phyloP scores from a whole-genome alignment of 2,888 invertebrate genomes.

The Nebria salina region DNA sequence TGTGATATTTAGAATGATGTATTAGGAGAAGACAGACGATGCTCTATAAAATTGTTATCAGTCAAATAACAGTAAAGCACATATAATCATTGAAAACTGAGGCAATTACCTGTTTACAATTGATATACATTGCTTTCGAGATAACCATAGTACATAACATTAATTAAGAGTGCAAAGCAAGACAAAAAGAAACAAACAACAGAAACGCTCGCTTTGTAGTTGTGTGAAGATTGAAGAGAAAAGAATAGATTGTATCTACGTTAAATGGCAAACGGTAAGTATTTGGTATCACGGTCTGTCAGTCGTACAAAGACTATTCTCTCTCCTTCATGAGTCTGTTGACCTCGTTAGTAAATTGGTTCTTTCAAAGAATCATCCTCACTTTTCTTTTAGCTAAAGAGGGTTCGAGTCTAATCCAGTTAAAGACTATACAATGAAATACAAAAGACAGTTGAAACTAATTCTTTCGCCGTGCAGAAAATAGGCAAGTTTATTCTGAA shows the following conservation, averaged over 20 bases:
- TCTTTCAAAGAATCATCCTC: constrained; percentile 44
- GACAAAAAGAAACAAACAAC: neutral
- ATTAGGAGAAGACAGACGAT: neutral
- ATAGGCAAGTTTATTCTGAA: constrained; percentile 26
- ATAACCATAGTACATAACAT: neutral
- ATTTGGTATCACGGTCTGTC: constrained; percentile 19
- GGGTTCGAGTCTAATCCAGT: constrained; percentile 42
- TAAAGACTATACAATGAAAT: constrained; percentile 43
- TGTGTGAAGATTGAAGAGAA: neutral
- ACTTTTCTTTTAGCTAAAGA: constrained; percentile 44
- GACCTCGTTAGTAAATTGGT: constrained; percentile 45
- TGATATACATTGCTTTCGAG: neutral
- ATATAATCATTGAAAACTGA: too few relatives aligned
- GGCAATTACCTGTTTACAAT: neutral
- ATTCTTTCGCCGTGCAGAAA: constrained; percentile 32
- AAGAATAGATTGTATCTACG: neutral
- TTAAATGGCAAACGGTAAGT: constrained; percentile 35
- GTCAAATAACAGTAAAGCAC: too few relatives aligned
- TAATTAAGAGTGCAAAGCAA: neutral
- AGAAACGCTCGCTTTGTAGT: neutral
- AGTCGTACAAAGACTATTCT: constrained; percentile 35
- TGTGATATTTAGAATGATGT: too few relatives aligned
- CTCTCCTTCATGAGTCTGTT: constrained; percentile 29
- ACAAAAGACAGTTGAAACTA: constrained; percentile 42
- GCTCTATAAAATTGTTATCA: neutral